Evolutionary conservation across 2,888 invertebrate genomes (phyloP).

Genomic region (Leptodirus hochenwartii): DNA sequence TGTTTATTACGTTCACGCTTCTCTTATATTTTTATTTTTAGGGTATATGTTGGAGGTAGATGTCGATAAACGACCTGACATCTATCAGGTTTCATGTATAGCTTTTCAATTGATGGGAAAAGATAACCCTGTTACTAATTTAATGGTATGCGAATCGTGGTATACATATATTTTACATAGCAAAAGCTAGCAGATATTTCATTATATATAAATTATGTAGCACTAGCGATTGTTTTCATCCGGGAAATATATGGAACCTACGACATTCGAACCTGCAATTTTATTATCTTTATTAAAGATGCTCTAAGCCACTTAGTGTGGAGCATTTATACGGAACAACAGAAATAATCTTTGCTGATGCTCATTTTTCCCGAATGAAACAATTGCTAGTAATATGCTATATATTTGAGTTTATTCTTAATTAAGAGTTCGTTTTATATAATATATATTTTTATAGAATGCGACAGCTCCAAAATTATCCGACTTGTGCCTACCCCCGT

Average conservation of each 20-base stretch:
- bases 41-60: constrained; percentile 74
- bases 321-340: too few relatives aligned
- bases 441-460: constrained; percentile 33
- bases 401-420: too few relatives aligned
- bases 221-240: too few relatives aligned
- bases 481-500: constrained; percentile 41
- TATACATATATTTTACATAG: constrained; percentile 2
- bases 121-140: constrained; percentile 64
- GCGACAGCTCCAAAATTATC: constrained; percentile 42
- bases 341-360: too few relatives aligned
- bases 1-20: constrained; percentile 4
- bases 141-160: constrained; percentile 41
- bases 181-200: not conserved
- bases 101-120: constrained; percentile 52
- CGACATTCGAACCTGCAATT: too few relatives aligned
- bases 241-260: too few relatives aligned
- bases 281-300: too few relatives aligned
- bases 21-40: constrained; percentile 20
- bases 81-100: constrained; percentile 62
- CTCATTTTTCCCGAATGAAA: too few relatives aligned
- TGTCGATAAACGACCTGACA: constrained; percentile 66
- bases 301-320: too few relatives aligned
- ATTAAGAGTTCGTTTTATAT: too few relatives aligned
- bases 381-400: too few relatives aligned
- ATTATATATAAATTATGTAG: too few relatives aligned